Evolutionary conservation across 1,140 invertebrate genomes (phyloP).

Genomic region (Diachasmimorpha longicaudata): DNA sequence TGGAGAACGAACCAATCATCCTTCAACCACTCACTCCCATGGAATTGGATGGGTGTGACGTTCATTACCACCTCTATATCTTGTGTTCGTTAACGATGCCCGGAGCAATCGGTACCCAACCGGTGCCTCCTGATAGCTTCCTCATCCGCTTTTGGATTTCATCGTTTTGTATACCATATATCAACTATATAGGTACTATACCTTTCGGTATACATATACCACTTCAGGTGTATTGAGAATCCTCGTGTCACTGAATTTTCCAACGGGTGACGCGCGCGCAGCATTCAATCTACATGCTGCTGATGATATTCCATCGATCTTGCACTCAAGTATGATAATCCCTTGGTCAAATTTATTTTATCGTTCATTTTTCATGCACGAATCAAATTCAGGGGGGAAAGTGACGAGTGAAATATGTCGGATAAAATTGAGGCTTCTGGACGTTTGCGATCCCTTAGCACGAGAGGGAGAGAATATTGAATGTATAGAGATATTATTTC

Average conservation of each 20-base stretch:
- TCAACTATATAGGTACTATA: neutral
- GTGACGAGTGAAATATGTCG: neutral
- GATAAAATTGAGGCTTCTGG: neutral
- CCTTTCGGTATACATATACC: neutral
- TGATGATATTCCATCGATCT: conserved; percentile 12
- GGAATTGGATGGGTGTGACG: conserved; percentile 9
- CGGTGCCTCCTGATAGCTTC: neutral
- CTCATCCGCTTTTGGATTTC: neutral
- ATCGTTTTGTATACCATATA: neutral
- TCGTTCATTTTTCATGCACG: neutral
- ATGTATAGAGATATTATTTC: too few relatives aligned
- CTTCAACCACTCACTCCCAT: neutral
- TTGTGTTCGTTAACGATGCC: conserved; percentile 20
- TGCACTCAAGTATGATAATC: conserved; percentile 4
- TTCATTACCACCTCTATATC: conserved; percentile 22
- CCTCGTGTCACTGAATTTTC: neutral
- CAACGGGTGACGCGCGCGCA: neutral
- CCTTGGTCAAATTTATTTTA: neutral
- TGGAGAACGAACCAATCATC: conserved; percentile 24
- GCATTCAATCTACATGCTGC: conserved; percentile 3
- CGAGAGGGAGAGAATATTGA: too few relatives aligned
- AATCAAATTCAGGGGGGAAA: neutral
- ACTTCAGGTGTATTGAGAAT: neutral
- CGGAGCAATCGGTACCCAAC: neutral
- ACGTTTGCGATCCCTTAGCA: neutral